Conservation (phyloP, 2,113 vertebrate genomes). For the Seriola quinqueradiata region DNA sequence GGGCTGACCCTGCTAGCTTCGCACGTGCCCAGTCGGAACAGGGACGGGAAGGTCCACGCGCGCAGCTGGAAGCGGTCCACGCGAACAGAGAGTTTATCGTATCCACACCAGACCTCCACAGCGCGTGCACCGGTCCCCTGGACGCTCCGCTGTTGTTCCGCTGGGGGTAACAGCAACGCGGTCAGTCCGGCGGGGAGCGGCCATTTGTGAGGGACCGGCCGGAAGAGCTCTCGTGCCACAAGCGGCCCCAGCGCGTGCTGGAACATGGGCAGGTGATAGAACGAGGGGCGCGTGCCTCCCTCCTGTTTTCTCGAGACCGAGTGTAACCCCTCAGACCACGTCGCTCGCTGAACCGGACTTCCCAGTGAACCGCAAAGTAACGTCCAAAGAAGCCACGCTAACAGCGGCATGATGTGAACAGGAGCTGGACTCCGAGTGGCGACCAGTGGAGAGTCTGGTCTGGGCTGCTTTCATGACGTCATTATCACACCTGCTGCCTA, state of each 20-base stretch:
- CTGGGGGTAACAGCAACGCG: conserved; percentile 21
- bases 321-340: not conserved
- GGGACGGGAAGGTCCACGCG: conserved; percentile 15
- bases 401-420: conserved; percentile 11
- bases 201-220: not conserved
- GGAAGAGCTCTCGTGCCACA: conserved; percentile 34
- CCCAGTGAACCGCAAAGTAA: not conserved
- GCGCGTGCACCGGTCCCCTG: not conserved
- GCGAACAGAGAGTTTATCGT: conserved; percentile 21
- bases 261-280: conserved; percentile 55
- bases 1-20: not conserved
- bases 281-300: not conserved
- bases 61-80: conserved; percentile 50
- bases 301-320: not conserved
- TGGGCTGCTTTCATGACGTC: too few species aligned
- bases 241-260: conserved; percentile 37
- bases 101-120: conserved; percentile 51
- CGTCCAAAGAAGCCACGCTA: conserved; percentile 30
- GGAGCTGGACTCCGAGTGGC: not conserved
- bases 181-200: conserved; percentile 36
- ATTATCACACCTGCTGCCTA: too few species aligned
- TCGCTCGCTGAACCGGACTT: conserved; percentile 3
- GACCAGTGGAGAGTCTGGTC: too few species aligned
- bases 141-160: not conserved
- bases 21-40: conserved; percentile 55